Evolutionary conservation across 2,888 invertebrate species (phyloP).

Genomic region (Eupithecia tripunctaria): DNA sequence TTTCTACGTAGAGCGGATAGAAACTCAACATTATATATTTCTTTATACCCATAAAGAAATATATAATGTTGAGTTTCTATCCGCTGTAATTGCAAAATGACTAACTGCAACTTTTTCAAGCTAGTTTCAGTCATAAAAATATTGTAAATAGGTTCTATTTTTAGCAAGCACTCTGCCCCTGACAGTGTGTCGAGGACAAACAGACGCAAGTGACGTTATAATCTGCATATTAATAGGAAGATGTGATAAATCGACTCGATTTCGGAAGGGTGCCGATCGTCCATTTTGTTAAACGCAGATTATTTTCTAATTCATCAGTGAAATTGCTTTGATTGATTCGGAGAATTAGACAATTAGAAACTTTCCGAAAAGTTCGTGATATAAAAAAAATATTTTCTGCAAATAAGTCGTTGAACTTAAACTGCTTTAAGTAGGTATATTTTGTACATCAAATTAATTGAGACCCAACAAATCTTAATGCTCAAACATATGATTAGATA

Average conservation of each 20-base stretch:
- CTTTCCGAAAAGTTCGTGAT: neutral
- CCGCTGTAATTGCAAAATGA: neutral
- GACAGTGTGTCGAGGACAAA: conserved; percentile 24
- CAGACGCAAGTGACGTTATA: conserved; percentile 28
- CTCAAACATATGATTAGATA: no score
- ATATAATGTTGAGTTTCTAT: no score
- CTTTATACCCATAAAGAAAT: no score
- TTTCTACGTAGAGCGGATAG: neutral
- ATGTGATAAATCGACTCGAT: conserved; percentile 27
- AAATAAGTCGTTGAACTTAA: no score
- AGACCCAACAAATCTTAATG: no score
- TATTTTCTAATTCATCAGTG: neutral
- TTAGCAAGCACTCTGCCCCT: conserved; percentile 17
- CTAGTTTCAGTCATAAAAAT: conserved; percentile 4
- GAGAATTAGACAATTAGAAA: neutral
- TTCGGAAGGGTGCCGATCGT: neutral
- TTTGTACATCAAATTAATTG: no score
- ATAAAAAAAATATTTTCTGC: neutral
- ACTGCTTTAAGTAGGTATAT: no score
- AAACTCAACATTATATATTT: neutral
- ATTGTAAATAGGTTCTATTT: conserved; percentile 16
- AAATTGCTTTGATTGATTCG: conserved; percentile 2
- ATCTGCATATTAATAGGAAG: conserved; percentile 34
- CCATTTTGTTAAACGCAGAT: neutral
- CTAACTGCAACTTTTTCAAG: neutral